Conservation (phyloP, 2,797 vertebrate species). For the Ptychadena robeensis region DNA sequence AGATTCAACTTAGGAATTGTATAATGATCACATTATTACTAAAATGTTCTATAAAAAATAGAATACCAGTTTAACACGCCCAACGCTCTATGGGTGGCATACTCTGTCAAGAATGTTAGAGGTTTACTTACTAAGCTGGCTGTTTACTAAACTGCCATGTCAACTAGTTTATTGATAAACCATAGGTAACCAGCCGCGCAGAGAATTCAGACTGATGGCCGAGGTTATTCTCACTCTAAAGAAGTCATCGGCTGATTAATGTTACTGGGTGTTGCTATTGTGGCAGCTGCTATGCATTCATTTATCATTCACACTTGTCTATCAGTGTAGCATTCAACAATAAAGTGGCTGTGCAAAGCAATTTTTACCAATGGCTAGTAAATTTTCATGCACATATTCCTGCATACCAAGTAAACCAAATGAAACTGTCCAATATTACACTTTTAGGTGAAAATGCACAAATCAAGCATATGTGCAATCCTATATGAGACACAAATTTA, state of each 20-base stretch:
- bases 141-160: background rate
- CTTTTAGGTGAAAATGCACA: too few relatives aligned
- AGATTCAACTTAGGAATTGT: too few relatives aligned
- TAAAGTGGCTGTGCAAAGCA: background rate
- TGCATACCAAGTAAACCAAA: background rate
- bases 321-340: conserved; percentile 3
- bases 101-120: background rate
- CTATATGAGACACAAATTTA: too few relatives aligned
- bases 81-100: background rate
- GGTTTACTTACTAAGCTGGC: background rate
- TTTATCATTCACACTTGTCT: conserved; percentile 10
- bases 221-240: background rate
- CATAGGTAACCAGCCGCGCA: background rate
- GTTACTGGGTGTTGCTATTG: conserved; percentile 4
- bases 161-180: background rate
- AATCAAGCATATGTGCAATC: too few relatives aligned
- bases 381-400: background rate
- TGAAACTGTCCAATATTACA: background rate
- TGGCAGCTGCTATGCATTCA: conserved; percentile 1
- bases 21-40: background rate
- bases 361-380: background rate
- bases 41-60: background rate
- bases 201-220: background rate
- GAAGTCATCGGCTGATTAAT: background rate
- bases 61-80: background rate